Base-by-base conservation (phyloP, 2,888 invertebrate species). In the Melanophora roralis region DNA sequence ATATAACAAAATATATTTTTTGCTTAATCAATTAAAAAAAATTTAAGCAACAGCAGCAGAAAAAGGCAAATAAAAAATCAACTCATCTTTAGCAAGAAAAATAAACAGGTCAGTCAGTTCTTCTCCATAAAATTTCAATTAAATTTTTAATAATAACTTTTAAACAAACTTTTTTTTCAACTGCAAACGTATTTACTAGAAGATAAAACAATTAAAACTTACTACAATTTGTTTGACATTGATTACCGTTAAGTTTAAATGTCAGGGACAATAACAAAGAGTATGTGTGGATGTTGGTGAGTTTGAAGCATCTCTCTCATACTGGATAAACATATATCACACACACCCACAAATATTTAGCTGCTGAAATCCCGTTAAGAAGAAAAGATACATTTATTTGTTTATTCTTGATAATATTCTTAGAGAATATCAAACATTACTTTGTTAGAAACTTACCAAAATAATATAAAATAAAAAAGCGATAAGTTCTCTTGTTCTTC, bases 201-300 rank as follows among this genome's bases (percentile, higher is more conserved):
- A 47, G 16, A 14, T 14, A 32, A 36, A 55, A 55, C 11, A 67
- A 9, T 38, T 62, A 36, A 27, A 43, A 67, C 27, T 32, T 62
- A 38, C 43, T 43, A 12, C 19, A 32, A 11, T 34, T 12, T 32
- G 21, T 51, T 59, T 80, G 82, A 81, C 80, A 82, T 82, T 82
- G 82, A 78, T 80, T 82, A 49, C 76, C 80, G 80, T 78, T 74
- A 67, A 76, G 69, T 76, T 73, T 78, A 78, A 82, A 82, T 82
- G 82, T 82, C 82, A 82, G 78, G 82, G 82, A 76, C 80, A 82
- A 73, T 74, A 53, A 34, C 51, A 69, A 55, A 34, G 68, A 53
- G 34, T 32, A 32, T 21, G 19, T 19, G 65, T 64, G 49, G 8
- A 5, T 11, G 9, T 9, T 40, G 3, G 3, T 27, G 27, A 27